Conservation (phyloP, 2,113 vertebrate genomes). For the Passer domesticus region DNA sequence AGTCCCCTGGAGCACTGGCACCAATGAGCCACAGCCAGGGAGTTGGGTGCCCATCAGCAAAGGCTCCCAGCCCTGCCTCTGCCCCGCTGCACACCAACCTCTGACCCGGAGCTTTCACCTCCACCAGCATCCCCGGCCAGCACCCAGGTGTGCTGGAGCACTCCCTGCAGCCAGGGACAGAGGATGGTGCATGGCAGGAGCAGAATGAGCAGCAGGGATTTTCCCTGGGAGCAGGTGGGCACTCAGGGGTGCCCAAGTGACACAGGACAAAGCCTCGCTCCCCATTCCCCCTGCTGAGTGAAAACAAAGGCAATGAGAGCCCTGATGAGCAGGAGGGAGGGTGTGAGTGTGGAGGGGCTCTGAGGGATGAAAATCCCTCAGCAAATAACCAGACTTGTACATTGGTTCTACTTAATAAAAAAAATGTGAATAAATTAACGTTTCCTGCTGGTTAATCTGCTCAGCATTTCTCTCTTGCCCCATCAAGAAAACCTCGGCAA, state of each 20-base stretch:
- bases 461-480: background rate
- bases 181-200: background rate
- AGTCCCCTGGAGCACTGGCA: background rate
- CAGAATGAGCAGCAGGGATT: background rate
- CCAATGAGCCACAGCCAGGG: background rate
- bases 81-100: background rate
- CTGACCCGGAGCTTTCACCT: background rate
- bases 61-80: background rate
- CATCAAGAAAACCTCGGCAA: background rate
- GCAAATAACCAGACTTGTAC: background rate
- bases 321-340: rapidly evolving
- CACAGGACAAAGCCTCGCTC: background rate
- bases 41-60: background rate
- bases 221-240: rapidly evolving
- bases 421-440: background rate
- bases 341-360: background rate
- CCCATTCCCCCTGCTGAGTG: background rate
- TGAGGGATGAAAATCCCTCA: background rate
- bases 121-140: background rate
- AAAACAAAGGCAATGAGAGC: rapidly evolving
- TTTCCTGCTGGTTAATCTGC: background rate
- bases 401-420: conserved; percentile 12
- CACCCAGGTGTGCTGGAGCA: background rate
- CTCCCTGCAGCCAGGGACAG: background rate
- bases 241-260: background rate